Evolutionary conservation across 2,797 vertebrate genomes (phyloP).

Genomic region (Argentina silus): DNA sequence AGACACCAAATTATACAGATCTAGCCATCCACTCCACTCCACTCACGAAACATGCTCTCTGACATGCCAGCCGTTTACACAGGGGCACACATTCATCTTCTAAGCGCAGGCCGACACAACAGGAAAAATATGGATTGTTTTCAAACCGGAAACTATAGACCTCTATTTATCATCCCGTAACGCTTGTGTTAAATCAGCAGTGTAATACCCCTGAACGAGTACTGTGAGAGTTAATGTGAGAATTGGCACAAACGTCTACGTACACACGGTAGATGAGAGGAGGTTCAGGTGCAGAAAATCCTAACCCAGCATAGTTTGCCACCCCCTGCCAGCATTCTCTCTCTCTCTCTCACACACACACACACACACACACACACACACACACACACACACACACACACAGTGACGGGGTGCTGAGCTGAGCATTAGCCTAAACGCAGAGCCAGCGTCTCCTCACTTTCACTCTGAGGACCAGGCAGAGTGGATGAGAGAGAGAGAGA

Average conservation of each 20-base stretch:
- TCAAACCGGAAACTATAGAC: background rate
- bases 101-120: background rate
- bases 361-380: background rate
- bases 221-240: background rate
- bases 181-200: background rate
- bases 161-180: background rate
- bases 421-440: conserved; percentile 6
- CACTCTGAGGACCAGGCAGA: background rate
- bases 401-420: background rate
- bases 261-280: background rate
- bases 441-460: background rate
- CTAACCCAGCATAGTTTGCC: no score
- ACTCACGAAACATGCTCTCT: conserved; percentile 12
- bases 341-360: background rate
- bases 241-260: background rate
- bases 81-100: background rate
- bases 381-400: background rate
- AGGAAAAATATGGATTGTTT: background rate
- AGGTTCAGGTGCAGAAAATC: background rate
- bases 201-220: background rate
- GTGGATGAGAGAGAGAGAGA: conserved; percentile 1
- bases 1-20: conserved; percentile 66
- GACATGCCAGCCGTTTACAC: background rate
- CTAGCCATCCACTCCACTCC: conserved; percentile 51
- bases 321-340: background rate